Conservation (phyloP, 2,113 vertebrate species). For the Acrocephalus arundinaceus region DNA sequence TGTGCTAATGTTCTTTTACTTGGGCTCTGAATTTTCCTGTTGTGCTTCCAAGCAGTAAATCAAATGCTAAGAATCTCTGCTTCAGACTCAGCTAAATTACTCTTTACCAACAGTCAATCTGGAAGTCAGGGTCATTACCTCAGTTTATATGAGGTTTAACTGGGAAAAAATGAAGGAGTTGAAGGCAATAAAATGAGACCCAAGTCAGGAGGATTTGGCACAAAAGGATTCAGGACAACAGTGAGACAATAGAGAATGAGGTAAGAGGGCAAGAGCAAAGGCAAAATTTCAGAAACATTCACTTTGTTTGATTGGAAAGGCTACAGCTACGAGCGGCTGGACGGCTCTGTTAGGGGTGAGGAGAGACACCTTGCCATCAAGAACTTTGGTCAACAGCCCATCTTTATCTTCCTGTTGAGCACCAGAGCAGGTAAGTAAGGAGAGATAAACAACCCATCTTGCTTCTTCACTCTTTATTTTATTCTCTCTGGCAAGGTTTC, state of each 20-base stretch:
- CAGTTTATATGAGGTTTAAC: neutral
- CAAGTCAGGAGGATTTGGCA: neutral
- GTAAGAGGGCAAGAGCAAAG: neutral
- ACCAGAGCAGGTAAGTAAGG: constrained; percentile 85
- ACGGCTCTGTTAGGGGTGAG: constrained; percentile 89
- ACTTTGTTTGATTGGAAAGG: constrained; percentile 71
- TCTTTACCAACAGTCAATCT: neutral
- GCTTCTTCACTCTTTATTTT: neutral
- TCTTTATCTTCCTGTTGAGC: constrained; percentile 91
- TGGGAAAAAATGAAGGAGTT: neutral
- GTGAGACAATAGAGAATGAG: neutral
- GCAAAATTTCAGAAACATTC: neutral
- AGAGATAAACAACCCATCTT: neutral
- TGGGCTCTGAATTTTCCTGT: constrained; percentile 15
- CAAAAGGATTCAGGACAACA: neutral
- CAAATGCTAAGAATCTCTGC: neutral
- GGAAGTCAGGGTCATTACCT: neutral
- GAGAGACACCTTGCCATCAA: constrained; percentile 91
- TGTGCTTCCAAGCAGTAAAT: constrained; percentile 32
- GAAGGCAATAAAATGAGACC: neutral
- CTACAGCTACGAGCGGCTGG: constrained; percentile 92
- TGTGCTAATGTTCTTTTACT: neutral
- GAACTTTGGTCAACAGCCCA: constrained; percentile 86
- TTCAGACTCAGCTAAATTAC: neutral
- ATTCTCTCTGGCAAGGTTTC: neutral